Percentiles rank a stretch among this genome's conserved stretches.
phyloP scores from a whole-genome alignment of 2,797 vertebrate species.

The Sebastolobus alascanus region DNA sequence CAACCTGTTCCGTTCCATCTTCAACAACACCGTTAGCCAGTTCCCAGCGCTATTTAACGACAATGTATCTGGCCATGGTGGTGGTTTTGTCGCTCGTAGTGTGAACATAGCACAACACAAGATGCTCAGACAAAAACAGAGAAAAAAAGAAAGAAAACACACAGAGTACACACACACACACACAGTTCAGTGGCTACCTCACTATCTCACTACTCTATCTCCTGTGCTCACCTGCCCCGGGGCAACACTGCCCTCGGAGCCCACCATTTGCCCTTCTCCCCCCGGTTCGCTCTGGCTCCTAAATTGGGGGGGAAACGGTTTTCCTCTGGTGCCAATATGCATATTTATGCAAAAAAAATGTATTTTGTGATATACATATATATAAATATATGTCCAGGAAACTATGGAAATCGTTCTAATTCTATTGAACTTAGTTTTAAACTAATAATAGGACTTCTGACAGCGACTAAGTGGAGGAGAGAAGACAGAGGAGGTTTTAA shows the following conservation, averaged over 20 bases:
- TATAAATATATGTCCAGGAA: not conserved
- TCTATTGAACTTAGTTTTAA: conserved; percentile 10
- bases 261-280: conserved; percentile 48
- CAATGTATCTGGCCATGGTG: too few species aligned
- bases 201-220: conserved; percentile 41
- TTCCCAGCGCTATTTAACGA: rapidly evolving
- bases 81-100: too few species aligned
- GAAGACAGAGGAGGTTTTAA: not conserved
- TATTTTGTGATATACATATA: not conserved
- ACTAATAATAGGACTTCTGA: not conserved
- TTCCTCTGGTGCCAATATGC: conserved; percentile 41
- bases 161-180: conserved; percentile 14
- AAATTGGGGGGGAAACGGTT: conserved; percentile 54
- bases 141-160: not conserved
- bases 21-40: too few species aligned
- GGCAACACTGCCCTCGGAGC: conserved; percentile 60
- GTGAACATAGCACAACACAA: too few species aligned
- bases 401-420: conserved; percentile 7
- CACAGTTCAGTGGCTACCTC: conserved; percentile 34
- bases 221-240: conserved; percentile 74
- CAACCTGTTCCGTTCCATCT: too few species aligned
- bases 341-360: not conserved
- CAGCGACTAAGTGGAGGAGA: not conserved
- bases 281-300: conserved; percentile 57
- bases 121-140: not conserved